Base-by-base conservation (phyloP, 2,888 invertebrate genomes). In the Campoletis raptor region DNA sequence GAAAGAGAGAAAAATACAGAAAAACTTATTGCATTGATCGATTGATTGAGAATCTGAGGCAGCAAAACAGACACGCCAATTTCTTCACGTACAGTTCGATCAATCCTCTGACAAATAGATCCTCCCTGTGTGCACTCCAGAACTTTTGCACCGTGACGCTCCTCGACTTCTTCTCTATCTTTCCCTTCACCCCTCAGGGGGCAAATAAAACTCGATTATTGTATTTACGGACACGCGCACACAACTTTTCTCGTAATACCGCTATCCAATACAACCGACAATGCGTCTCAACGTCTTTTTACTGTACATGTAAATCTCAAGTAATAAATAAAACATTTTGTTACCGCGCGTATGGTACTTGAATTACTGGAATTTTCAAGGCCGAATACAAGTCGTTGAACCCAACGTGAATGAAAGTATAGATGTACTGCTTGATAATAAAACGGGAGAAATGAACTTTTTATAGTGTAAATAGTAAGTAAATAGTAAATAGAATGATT, bases 101-200 rank as follows among this genome's bases (percentile, higher is more conserved):
- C 80, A 72, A 77, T 76, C 48, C 74, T n/a, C 52, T 78, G 85
- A 85, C 85, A 82, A 85, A 85, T 82, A 52, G 82, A 82, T 82
- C 81, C 61, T 40, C 72, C 40, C 61, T 67, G 54, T 67, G 74
- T 67, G 78, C 48, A 21, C 45, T 36, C 18, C 4, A 30, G 57
- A 45, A 52, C 48, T 67, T 72, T 78, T 52, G 48, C 85, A 79
- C 74, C 81, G 67, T 64, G 79, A 83, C 66, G 79, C 70, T 76
- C 21, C 52, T 48, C 79, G 30, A 61, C 15, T 61, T 8, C 30
- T 57, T 57, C 57, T 10, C 57, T 24, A 24, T 57, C 24, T 61
- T 54, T n/a, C 52, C 52, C 57, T 42, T 30, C n/a, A 37, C 52
- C 67, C 74, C 54, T 30, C 37, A 15, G 52, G 72, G 77, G 83